Evolutionary conservation across 2,797 vertebrate species (phyloP).

Genomic region (Acrossocheilus wenchowensis): DNA sequence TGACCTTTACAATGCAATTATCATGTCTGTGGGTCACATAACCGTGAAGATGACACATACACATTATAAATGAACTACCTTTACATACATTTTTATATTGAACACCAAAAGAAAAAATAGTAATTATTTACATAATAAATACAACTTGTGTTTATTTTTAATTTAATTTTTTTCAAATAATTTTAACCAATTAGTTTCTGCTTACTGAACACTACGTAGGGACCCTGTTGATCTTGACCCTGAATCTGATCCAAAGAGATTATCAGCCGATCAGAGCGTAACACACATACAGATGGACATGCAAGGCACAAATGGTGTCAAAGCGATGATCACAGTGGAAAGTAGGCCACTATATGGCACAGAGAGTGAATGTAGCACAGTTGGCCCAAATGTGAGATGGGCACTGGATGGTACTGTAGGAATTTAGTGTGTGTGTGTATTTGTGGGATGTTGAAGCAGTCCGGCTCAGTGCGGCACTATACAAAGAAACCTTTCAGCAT

Average conservation of each 20-base stretch:
- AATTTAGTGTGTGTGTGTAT: slow-evolving; percentile 26
- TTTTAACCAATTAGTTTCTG: background rate
- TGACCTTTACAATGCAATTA: background rate
- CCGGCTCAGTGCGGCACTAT: slow-evolving; percentile 22
- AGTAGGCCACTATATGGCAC: slow-evolving; percentile 3
- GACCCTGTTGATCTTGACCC: background rate
- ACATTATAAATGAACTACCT: background rate
- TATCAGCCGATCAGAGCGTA: slow-evolving; percentile 62
- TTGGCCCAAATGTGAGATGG: slow-evolving; percentile 34
- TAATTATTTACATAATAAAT: no score
- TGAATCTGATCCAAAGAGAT: slow-evolving; percentile 61
- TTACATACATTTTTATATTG: background rate
- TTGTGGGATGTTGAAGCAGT: slow-evolving; percentile 43
- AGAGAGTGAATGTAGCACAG: slow-evolving; percentile 6
- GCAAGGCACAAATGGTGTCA: background rate
- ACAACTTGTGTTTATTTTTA: background rate
- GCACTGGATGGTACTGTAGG: slow-evolving; percentile 58
- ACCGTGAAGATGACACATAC: background rate
- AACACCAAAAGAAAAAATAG: background rate
- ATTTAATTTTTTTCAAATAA: background rate
- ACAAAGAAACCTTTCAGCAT: slow-evolving; percentile 61
- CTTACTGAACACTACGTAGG: background rate
- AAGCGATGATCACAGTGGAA: slow-evolving; percentile 10
- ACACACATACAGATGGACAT: slow-evolving; percentile 26
- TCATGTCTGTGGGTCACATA: background rate